Evolutionary conservation across 1,140 invertebrate genomes (phyloP).

Genomic region (Leptestheria dahalacensis): DNA sequence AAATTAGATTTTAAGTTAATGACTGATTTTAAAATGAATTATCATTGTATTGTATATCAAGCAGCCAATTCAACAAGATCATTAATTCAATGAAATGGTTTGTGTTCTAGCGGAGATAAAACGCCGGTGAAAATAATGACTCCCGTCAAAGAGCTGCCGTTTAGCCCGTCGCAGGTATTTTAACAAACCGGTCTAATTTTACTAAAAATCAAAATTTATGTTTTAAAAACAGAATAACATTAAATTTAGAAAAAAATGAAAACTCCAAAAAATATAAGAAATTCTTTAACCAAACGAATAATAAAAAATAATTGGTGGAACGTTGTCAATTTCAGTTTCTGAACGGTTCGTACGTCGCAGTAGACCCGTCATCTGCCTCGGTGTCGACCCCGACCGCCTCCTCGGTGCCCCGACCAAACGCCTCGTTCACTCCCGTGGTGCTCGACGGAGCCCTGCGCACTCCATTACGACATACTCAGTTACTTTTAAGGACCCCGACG

Average conservation of each 20-base stretch:
- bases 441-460: slow-evolving; percentile 1
- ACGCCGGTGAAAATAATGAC: slow-evolving; percentile 54
- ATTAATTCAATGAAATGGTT: too few relatives aligned
- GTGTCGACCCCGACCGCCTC: not conserved
- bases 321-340: slow-evolving; percentile 6
- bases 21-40: too few relatives aligned
- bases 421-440: slow-evolving; percentile 2
- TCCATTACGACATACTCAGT: not conserved
- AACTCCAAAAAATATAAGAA: too few relatives aligned
- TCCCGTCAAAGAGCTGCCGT: slow-evolving; percentile 41
- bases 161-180: slow-evolving; percentile 58
- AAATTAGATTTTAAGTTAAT: too few relatives aligned
- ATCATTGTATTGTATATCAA: too few relatives aligned
- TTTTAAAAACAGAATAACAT: too few relatives aligned
- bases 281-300: not conserved
- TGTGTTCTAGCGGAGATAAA: too few relatives aligned
- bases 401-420: not conserved
- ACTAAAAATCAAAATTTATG: not conserved
- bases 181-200: slow-evolving; percentile 24
- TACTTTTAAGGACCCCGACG: slow-evolving; percentile 53
- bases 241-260: too few relatives aligned
- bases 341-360: not conserved
- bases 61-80: too few relatives aligned
- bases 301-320: not conserved
- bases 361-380: not conserved